Conservation (phyloP, 2,888 invertebrate genomes). For the Caradrina kadenii region DNA sequence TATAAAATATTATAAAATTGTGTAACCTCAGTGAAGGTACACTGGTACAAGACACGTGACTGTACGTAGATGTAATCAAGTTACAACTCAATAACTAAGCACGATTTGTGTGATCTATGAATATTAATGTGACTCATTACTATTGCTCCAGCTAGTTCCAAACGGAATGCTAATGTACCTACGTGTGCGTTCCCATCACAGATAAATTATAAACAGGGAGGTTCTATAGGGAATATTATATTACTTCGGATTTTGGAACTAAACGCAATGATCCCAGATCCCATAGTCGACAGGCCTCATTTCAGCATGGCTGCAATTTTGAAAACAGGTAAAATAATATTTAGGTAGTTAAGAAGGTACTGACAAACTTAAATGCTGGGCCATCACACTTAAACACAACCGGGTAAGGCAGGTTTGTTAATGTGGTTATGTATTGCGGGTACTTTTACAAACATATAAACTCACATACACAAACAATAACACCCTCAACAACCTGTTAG, state of each 20-base stretch:
- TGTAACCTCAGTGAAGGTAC: background rate
- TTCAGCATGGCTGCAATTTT: too few relatives aligned
- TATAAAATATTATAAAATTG: background rate
- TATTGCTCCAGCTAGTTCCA: conserved; percentile 58
- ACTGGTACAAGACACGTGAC: background rate
- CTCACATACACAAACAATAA: too few relatives aligned
- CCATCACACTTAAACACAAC: too few relatives aligned
- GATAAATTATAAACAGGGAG: conserved; percentile 43
- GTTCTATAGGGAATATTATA: conserved; percentile 36
- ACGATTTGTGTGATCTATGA: conserved; percentile 64
- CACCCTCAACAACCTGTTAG: too few relatives aligned
- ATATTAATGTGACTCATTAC: conserved; percentile 70
- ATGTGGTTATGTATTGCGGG: too few relatives aligned
- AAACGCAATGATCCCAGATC: too few relatives aligned
- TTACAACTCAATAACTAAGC: conserved; percentile 32
- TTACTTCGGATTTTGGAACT: conserved; percentile 7
- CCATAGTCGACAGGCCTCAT: too few relatives aligned
- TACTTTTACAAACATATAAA: too few relatives aligned
- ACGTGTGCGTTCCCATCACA: conserved; percentile 31
- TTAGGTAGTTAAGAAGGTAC: too few relatives aligned
- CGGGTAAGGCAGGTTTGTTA: too few relatives aligned
- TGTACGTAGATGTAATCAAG: conserved; percentile 25
- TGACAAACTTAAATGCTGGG: too few relatives aligned
- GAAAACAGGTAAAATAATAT: too few relatives aligned
- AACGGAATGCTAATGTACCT: conserved; percentile 68